Percentiles rank a stretch among this genome's conserved stretches.
Evolutionary conservation across 1,140 invertebrate species (phyloP).

Genomic region (Sycobia sp.): DNA sequence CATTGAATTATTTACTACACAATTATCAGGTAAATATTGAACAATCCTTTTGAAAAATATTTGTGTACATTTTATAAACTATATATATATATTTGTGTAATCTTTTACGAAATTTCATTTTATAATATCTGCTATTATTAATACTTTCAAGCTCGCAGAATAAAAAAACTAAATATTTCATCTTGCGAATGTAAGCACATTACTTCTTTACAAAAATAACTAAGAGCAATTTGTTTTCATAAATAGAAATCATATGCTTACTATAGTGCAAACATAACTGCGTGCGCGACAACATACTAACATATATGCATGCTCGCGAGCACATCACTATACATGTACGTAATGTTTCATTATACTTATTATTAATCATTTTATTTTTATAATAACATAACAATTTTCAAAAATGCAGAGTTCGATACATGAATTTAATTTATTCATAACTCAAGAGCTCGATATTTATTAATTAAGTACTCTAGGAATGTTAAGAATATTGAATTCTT

Average conservation of each 20-base stretch:
- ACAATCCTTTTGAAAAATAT: slow-evolving; percentile 1
- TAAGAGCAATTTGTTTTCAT: not conserved
- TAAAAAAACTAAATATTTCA: too few species aligned
- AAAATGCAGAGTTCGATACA: too few species aligned
- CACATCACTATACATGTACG: too few species aligned
- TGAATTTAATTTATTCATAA: not conserved
- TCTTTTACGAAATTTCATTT: not conserved
- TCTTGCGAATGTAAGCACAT: not conserved
- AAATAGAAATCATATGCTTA: not conserved
- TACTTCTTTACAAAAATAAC: not conserved
- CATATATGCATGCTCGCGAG: too few species aligned
- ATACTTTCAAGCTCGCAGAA: too few species aligned
- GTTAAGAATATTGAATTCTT: slow-evolving; percentile 16
- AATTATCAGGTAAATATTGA: slow-evolving; percentile 1
- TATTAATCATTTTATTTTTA: too few species aligned
- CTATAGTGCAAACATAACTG: too few species aligned
- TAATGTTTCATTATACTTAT: too few species aligned
- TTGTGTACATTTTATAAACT: slow-evolving; percentile 1
- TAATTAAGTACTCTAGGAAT: too few species aligned
- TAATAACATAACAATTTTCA: slow-evolving; percentile 6
- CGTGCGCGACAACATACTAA: too few species aligned
- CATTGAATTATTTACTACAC: slow-evolving; percentile 4
- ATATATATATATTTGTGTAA: not conserved
- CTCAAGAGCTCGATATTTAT: not conserved
- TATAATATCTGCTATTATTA: too few species aligned